phyloP scores from a whole-genome alignment of 2,888 invertebrate species.

The Augochlorella aurata region DNA sequence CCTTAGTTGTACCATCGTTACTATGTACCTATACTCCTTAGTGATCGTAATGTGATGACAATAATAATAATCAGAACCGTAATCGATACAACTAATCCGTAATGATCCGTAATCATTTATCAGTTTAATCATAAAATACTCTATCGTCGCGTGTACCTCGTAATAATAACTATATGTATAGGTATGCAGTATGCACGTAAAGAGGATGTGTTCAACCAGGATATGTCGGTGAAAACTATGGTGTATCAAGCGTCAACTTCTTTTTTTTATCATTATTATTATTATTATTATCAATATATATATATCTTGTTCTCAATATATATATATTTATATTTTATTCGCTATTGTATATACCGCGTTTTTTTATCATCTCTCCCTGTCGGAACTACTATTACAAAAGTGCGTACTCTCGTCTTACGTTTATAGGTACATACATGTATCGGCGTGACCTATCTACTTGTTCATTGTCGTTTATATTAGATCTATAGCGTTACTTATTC shows the following conservation, averaged over 20 bases:
- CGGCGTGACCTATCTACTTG: constrained; percentile 70
- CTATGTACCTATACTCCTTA: constrained; percentile 56
- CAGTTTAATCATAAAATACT: constrained; percentile 77
- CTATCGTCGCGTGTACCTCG: constrained; percentile 73
- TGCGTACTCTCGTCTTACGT: constrained; percentile 67
- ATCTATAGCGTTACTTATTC: constrained; percentile 59
- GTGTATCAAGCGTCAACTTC: constrained; percentile 75
- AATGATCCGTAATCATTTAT: constrained; percentile 66
- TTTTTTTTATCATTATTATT: constrained; percentile 23
- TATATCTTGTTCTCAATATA: not conserved
- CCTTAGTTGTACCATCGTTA: constrained; percentile 80
- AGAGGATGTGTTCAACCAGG: constrained; percentile 80
- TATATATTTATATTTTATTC: constrained; percentile 39
- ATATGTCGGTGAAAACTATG: constrained; percentile 81
- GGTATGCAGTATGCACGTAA: constrained; percentile 79
- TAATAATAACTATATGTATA: constrained; percentile 74
- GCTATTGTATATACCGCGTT: constrained; percentile 44
- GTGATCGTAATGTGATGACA: constrained; percentile 55
- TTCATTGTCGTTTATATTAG: constrained; percentile 70
- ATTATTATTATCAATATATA: constrained; percentile 41
- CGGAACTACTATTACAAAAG: constrained; percentile 75
- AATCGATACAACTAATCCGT: constrained; percentile 64
- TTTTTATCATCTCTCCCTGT: constrained; percentile 43
- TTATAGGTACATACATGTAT: constrained; percentile 68
- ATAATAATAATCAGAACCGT: constrained; percentile 47